Conservation (phyloP, 2,888 invertebrate genomes). For the Drosophila yooni region DNA sequence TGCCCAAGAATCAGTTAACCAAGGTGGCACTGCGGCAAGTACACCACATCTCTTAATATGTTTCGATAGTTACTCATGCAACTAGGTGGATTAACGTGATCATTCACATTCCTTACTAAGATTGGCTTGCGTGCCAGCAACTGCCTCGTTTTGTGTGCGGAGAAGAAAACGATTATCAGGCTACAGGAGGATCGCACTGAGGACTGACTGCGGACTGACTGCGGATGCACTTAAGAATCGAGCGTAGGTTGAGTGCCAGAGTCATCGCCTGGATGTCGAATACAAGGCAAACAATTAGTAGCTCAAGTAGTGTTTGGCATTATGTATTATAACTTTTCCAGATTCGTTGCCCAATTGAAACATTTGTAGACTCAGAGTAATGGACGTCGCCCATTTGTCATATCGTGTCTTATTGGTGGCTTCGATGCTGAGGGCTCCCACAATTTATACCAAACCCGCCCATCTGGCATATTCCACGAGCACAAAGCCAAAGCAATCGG, state of each 20-base stretch:
- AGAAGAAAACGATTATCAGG: constrained; percentile 99
- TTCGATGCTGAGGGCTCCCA: constrained; percentile 98
- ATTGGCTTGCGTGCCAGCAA: constrained; percentile 98
- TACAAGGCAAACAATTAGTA: constrained; percentile 86
- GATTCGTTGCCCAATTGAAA: constrained; percentile 91
- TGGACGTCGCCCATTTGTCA: constrained; percentile 98
- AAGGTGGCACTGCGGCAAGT: constrained; percentile 99
- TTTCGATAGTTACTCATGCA: background rate
- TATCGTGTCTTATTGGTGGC: constrained; percentile 98
- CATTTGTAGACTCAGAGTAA: constrained; percentile 99
- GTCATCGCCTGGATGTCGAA: constrained; percentile 99
- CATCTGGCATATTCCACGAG: constrained; percentile 99
- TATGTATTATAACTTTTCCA: constrained; percentile 51
- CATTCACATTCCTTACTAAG: constrained; percentile 86
- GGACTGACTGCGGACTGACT: constrained; percentile 89
- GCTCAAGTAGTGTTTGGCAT: background rate
- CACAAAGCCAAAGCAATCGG: constrained; percentile 99
- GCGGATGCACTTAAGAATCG: constrained; percentile 99
- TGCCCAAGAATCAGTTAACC: constrained; percentile 99
- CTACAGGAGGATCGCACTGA: constrained; percentile 98
- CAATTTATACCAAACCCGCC: constrained; percentile 99
- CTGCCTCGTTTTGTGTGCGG: constrained; percentile 99
- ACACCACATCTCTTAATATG: background rate
- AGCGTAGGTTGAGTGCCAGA: constrained; percentile 99
- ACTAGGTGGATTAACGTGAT: background rate